phyloP scores from a whole-genome alignment of 23 tunicate species.

The Styela clava region DNA sequence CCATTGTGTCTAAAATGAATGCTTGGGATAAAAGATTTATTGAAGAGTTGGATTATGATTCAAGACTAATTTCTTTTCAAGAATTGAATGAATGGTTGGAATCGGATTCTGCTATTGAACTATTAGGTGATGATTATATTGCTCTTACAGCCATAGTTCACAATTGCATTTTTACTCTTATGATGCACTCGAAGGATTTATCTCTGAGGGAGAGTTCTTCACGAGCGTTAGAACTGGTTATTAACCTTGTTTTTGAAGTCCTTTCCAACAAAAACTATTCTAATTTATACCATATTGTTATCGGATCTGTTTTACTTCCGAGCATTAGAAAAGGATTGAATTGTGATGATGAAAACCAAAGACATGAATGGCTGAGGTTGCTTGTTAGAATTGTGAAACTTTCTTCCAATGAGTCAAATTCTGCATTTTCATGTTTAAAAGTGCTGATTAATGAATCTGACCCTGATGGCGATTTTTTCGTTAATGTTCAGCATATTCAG shows the following conservation, averaged over 20 bases:
- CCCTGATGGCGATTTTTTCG: constrained; percentile 70
- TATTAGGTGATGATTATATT: constrained; percentile 47
- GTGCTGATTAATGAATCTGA: constrained; percentile 42
- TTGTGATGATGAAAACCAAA: constrained; percentile 39
- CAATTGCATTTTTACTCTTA: constrained; percentile 45
- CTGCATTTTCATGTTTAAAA: constrained; percentile 28
- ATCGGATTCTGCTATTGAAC: constrained; percentile 7
- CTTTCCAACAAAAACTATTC: neutral
- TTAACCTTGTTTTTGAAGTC: constrained; percentile 7
- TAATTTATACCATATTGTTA: constrained; percentile 29
- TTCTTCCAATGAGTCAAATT: constrained; percentile 41
- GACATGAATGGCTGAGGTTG: constrained; percentile 61
- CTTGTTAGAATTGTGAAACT: constrained; percentile 42
- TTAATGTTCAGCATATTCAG: constrained; percentile 72
- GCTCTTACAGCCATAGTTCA: constrained; percentile 54
- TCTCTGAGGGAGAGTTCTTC: constrained; percentile 59
- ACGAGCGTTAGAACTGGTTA: constrained; percentile 38
- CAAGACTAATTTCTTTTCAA: constrained; percentile 50
- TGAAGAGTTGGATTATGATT: constrained; percentile 68
- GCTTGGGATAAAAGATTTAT: constrained; percentile 62
- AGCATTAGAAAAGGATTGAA: constrained; percentile 36
- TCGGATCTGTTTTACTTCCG: constrained; percentile 50
- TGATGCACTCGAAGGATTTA: constrained; percentile 40
- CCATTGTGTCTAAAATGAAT: constrained; percentile 43
- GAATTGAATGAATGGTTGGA: constrained; percentile 30